A percentile compares a stretch with the other conserved stretches of the same genome.
Evolutionary conservation across 2,888 invertebrate species (phyloP).

Genomic region (Troglohyphantes excavatus): DNA sequence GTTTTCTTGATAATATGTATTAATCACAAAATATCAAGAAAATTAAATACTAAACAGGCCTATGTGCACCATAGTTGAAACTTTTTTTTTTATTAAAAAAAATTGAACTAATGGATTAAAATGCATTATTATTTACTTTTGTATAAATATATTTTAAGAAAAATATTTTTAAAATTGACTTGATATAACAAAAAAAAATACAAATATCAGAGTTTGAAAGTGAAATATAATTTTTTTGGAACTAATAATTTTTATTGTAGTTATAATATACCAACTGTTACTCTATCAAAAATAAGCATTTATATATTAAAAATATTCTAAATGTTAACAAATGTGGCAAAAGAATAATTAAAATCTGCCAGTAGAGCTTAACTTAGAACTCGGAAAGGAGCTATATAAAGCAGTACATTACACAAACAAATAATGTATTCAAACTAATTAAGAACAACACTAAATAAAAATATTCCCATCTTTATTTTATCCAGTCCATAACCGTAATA

Average conservation of each 20-base stretch:
- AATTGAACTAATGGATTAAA: no score
- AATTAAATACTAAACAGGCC: no score
- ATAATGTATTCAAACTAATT: constrained; percentile 15
- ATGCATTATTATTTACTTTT: no score
- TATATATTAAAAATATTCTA: background rate
- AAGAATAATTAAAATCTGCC: constrained; percentile 30
- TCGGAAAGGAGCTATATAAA: constrained; percentile 39
- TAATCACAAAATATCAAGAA: no score
- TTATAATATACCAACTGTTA: background rate
- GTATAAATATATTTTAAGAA: no score
- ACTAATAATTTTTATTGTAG: background rate
- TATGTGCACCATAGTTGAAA: no score
- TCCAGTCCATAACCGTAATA: no score
- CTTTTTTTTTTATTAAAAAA: no score
- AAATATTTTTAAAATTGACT: no score
- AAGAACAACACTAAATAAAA: no score
- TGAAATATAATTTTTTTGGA: background rate
- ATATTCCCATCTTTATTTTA: no score
- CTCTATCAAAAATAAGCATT: constrained; percentile 4
- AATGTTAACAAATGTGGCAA: background rate
- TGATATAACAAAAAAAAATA: constrained; percentile 5
- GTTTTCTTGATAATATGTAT: no score
- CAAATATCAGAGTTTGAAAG: background rate
- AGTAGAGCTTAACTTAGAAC: constrained; percentile 63
- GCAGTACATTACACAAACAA: constrained; percentile 8